Evolutionary conservation across 2,888 invertebrate genomes (phyloP).

Genomic region (Aproaerema taeniolella): DNA sequence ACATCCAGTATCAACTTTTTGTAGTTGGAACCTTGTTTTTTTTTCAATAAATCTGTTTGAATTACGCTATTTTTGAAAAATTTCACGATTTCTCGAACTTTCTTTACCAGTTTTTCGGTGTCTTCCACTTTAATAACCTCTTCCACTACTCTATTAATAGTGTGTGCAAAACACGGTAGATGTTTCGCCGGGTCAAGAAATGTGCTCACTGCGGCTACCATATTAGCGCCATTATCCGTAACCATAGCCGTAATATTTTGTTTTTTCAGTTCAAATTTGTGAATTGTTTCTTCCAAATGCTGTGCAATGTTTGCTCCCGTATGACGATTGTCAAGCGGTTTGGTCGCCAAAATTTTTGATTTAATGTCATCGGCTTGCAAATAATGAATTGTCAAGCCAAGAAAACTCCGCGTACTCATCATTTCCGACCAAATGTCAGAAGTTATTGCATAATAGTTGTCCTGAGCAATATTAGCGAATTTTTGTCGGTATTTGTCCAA

Average conservation of each 20-base stretch:
- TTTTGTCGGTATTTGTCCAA: no score
- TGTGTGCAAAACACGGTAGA: conserved; percentile 27
- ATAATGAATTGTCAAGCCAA: conserved; percentile 23
- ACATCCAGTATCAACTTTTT: conserved; percentile 27
- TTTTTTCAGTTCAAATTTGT: conserved; percentile 23
- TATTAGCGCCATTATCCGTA: conserved; percentile 24
- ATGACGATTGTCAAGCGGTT: conserved; percentile 24
- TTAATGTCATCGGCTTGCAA: conserved; percentile 22
- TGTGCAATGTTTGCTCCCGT: conserved; percentile 23
- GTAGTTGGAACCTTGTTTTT: no score
- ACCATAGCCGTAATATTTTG: conserved; percentile 24
- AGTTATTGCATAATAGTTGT: no score
- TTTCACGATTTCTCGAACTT: conserved; percentile 2
- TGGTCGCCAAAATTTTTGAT: conserved; percentile 25
- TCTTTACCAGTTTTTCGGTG: conserved; percentile 8
- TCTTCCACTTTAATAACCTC: conserved; percentile 15
- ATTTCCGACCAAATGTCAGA: conserved; percentile 22
- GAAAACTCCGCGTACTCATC: conserved; percentile 18
- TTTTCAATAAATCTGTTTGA: background rate
- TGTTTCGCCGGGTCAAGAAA: conserved; percentile 25
- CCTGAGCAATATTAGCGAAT: no score
- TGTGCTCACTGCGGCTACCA: conserved; percentile 25
- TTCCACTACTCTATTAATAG: conserved; percentile 26
- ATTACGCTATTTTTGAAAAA: background rate
- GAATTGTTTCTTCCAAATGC: conserved; percentile 18